Evolutionary conservation across 1,140 invertebrate species (phyloP).

Genomic region (Sipha flava): DNA sequence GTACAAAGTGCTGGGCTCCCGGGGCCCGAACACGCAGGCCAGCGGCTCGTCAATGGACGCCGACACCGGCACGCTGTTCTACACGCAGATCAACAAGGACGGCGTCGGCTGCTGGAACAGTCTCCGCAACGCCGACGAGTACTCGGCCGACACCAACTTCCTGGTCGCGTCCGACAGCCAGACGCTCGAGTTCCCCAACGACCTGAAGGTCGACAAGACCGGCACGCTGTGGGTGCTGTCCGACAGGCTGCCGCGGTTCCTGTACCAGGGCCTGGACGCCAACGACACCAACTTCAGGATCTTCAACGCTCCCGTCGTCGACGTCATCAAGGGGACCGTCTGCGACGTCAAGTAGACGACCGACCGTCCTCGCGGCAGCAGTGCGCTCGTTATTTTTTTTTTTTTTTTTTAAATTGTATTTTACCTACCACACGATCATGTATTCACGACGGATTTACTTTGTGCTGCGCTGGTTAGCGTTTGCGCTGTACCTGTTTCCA

Average conservation of each 20-base stretch:
- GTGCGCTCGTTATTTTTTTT: not conserved
- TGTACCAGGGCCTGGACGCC: slow-evolving; percentile 60
- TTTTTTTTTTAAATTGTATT: too few species aligned
- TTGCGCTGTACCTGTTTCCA: too few species aligned
- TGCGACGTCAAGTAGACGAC: slow-evolving; percentile 49
- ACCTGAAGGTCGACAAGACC: slow-evolving; percentile 63
- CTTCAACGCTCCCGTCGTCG: slow-evolving; percentile 55
- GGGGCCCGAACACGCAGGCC: slow-evolving; percentile 62
- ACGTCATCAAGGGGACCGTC: slow-evolving; percentile 58
- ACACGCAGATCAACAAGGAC: slow-evolving; percentile 64
- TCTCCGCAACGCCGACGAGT: slow-evolving; percentile 40
- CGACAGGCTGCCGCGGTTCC: slow-evolving; percentile 67
- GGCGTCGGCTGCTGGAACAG: slow-evolving; percentile 70
- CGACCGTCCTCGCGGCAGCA: slow-evolving; percentile 36
- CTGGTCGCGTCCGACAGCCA: slow-evolving; percentile 64
- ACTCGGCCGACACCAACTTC: slow-evolving; percentile 43
- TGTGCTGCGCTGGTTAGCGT: too few species aligned
- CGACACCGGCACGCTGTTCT: slow-evolving; percentile 63
- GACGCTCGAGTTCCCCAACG: slow-evolving; percentile 64
- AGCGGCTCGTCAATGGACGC: slow-evolving; percentile 63
- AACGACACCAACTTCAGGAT: slow-evolving; percentile 70
- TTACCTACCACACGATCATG: not conserved
- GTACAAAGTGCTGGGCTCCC: slow-evolving; percentile 58
- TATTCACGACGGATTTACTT: too few species aligned
- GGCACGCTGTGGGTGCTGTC: slow-evolving; percentile 62